phyloP scores from a whole-genome alignment of 2,113 vertebrate genomes.

The Corynorhinus townsendii region DNA sequence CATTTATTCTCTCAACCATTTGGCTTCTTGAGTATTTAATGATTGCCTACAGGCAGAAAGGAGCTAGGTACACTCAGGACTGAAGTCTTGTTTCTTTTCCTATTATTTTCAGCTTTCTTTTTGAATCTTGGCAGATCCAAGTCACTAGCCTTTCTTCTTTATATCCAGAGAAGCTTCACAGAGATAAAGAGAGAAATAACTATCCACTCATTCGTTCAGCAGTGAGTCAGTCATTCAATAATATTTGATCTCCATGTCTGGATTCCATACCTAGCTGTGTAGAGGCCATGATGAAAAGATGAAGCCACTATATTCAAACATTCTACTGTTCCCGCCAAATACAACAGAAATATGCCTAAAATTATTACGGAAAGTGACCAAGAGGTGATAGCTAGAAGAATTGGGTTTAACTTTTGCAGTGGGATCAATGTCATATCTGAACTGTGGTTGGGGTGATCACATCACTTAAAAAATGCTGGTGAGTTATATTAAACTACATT shows the following conservation, averaged over 20 bases:
- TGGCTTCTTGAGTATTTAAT: neutral
- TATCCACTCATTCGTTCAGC: neutral
- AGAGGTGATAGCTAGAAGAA: neutral
- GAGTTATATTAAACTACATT: neutral
- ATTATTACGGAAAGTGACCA: neutral
- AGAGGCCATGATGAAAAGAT: neutral
- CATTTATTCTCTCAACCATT: neutral
- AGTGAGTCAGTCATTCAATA: neutral
- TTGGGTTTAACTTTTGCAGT: neutral
- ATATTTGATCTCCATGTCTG: neutral
- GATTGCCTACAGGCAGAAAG: neutral
- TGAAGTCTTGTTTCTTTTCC: neutral
- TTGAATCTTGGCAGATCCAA: neutral
- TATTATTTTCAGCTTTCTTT: constrained; percentile 3
- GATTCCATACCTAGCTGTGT: neutral
- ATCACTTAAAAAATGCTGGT: neutral
- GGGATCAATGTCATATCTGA: neutral
- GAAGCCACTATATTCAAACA: neutral
- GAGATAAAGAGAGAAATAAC: neutral
- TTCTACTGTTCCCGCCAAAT: neutral
- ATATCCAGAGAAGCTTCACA: neutral
- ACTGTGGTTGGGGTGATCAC: neutral
- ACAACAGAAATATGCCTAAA: neutral
- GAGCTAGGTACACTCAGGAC: neutral
- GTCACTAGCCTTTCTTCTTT: neutral